Evolutionary conservation across 2,797 vertebrate genomes (phyloP).

Genomic region (Squalus acanthias): DNA sequence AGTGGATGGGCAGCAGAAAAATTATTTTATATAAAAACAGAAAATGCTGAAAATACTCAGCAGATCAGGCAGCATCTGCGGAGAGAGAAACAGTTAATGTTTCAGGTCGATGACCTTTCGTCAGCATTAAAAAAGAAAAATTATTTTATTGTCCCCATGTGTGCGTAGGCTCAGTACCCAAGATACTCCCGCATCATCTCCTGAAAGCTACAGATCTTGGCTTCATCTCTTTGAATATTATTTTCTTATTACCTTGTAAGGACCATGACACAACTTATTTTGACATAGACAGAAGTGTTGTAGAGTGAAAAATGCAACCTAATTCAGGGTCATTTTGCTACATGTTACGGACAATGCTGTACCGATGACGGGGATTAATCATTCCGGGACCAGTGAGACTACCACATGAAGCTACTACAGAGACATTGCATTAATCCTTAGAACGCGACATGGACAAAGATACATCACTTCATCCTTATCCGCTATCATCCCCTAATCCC

Average conservation of each 20-base stretch:
- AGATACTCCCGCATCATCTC: not conserved
- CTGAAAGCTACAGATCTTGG: not conserved
- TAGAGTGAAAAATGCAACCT: not conserved
- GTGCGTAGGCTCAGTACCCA: not conserved
- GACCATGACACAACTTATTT: not conserved
- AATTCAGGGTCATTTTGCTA: not conserved
- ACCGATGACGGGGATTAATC: not conserved
- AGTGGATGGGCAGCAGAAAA: not conserved
- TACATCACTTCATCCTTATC: not conserved
- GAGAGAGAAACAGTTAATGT: too few species aligned
- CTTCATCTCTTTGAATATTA: not conserved
- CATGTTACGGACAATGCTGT: not conserved
- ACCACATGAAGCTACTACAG: too few species aligned
- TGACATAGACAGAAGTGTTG: not conserved
- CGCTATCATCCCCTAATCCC: not conserved
- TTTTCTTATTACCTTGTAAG: not conserved
- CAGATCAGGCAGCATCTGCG: too few species aligned
- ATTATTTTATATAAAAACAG: not conserved
- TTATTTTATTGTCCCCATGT: not conserved
- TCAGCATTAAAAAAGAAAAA: not conserved
- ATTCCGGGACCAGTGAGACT: not conserved
- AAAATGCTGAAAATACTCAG: too few species aligned
- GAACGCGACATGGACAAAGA: not conserved
- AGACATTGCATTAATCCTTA: not conserved
- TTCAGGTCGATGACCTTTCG: too few species aligned